Conservation (phyloP, 2,113 vertebrate genomes). For the Pyxicephalus adspersus region DNA sequence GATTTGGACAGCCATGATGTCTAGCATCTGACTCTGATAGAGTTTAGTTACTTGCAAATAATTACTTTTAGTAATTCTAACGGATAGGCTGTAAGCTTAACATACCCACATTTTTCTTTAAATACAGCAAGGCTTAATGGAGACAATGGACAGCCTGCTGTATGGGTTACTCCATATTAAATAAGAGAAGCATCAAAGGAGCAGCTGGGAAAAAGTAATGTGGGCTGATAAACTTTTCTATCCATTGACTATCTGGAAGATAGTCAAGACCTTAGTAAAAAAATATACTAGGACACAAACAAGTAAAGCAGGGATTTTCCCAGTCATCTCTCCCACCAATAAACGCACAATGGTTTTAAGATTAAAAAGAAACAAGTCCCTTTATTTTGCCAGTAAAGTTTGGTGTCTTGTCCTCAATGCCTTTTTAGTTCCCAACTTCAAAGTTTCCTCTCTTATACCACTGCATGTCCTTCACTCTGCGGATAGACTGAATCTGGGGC, state of each 20-base stretch:
- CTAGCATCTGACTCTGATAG: background rate
- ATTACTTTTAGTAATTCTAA: background rate
- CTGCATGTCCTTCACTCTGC: conserved; percentile 82
- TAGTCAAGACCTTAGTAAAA: conserved; percentile 18
- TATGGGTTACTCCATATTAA: conserved; percentile 1
- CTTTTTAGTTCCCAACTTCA: conserved; percentile 68
- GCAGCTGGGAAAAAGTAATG: background rate
- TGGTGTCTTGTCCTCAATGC: conserved; percentile 19
- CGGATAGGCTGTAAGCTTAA: background rate
- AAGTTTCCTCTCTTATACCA: conserved; percentile 78
- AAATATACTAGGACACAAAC: conserved; percentile 2
- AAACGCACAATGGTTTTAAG: conserved; percentile 39
- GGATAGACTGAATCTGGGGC: conserved; percentile 82
- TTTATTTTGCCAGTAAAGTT: conserved; percentile 39
- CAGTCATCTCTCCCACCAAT: conserved; percentile 26
- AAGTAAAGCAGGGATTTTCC: background rate
- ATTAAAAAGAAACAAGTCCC: conserved; percentile 54
- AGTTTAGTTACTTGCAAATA: conserved; percentile 11
- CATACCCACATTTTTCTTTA: conserved; percentile 3
- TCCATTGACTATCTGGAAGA: background rate
- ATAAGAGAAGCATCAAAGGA: conserved; percentile 13
- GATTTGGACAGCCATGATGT: too few species aligned
- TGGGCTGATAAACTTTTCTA: background rate
- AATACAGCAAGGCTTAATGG: conserved; percentile 1
- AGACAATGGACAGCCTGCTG: background rate